Conservation (phyloP, 2,113 vertebrate genomes). For the Peucedramus taeniatus region DNA sequence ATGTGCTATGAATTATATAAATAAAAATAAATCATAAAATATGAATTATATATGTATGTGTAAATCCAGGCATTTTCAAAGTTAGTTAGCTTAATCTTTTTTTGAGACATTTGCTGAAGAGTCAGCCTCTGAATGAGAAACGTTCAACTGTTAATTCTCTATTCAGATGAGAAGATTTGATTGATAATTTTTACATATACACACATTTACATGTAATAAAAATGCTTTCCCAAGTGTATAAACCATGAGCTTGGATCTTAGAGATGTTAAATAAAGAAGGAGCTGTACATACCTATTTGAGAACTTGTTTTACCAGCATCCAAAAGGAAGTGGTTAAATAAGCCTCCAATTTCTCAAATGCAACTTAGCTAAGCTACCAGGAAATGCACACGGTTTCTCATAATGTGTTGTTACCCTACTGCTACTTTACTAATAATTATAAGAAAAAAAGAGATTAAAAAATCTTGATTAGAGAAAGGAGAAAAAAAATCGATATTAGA, state of each 20-base stretch:
- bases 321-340: neutral
- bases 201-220: neutral
- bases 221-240: neutral
- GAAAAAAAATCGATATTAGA: neutral
- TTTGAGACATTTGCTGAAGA: neutral
- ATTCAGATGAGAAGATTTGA: neutral
- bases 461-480: neutral
- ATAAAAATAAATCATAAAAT: neutral
- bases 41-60: neutral
- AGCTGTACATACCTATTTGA: neutral
- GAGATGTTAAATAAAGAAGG: neutral
- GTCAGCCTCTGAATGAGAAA: neutral
- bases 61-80: conserved; percentile 14
- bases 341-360: neutral
- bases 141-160: conserved; percentile 14
- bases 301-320: neutral
- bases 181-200: neutral
- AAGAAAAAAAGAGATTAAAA: neutral
- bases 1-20: neutral
- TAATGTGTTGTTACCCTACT: neutral
- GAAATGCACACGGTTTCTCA: neutral
- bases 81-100: conserved; percentile 34
- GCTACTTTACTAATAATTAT: neutral
- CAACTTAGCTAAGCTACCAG: neutral
- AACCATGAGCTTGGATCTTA: neutral